Evolutionary conservation across 2,888 invertebrate genomes (phyloP).

Genomic region (Conus canariensis): DNA sequence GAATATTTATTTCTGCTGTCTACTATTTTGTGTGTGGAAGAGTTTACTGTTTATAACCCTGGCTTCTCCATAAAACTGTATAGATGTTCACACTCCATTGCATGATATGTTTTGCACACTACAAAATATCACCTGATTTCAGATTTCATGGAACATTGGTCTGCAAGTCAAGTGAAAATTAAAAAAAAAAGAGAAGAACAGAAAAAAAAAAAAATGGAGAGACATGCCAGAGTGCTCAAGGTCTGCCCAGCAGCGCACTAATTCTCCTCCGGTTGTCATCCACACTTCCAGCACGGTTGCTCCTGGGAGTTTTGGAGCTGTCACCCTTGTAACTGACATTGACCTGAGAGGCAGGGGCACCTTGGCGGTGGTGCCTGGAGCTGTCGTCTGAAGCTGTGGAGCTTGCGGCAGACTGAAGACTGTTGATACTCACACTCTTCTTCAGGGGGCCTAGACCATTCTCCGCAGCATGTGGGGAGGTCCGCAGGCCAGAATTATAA

Average conservation of each 20-base stretch:
- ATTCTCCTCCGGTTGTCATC: conserved; percentile 66
- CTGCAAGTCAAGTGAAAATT: too few species aligned
- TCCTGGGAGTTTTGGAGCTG: conserved; percentile 2
- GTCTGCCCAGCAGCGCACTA: conserved; percentile 65
- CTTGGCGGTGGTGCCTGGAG: background rate
- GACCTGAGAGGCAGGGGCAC: conserved; percentile 41
- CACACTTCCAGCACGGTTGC: conserved; percentile 37
- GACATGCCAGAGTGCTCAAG: background rate
- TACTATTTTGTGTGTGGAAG: too few species aligned
- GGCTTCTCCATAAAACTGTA: too few species aligned
- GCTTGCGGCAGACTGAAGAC: conserved; percentile 35
- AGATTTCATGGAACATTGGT: too few species aligned
- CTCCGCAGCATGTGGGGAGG: conserved; percentile 43
- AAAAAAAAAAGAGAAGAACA: background rate
- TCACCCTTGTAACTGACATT: conserved; percentile 47
- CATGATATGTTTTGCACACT: too few species aligned
- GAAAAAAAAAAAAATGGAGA: background rate
- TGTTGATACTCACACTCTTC: conserved; percentile 44
- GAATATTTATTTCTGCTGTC: too few species aligned
- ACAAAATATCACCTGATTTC: too few species aligned
- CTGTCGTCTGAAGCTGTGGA: conserved; percentile 30
- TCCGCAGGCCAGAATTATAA: conserved; percentile 47
- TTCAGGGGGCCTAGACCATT: conserved; percentile 32
- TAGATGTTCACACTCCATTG: too few species aligned
- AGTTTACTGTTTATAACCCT: too few species aligned